phyloP scores from a whole-genome alignment of 2,888 invertebrate species.

The Andrena minutula region DNA sequence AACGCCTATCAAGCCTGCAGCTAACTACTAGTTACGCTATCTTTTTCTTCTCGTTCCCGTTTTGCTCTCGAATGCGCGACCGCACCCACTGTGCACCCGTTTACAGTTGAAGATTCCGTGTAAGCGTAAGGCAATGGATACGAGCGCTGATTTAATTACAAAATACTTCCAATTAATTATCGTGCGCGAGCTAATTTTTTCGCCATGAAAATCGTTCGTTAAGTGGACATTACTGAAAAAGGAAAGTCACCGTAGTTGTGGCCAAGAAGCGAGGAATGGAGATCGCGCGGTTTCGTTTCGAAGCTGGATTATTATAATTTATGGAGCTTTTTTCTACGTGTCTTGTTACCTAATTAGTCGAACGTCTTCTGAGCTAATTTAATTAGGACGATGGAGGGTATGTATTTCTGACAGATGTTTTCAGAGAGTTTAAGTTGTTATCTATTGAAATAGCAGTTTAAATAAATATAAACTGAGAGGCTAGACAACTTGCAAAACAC shows the following conservation, averaged over 20 bases:
- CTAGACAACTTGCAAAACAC: too few relatives aligned
- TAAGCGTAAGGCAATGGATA: slow-evolving; percentile 1
- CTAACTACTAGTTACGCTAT: slow-evolving; percentile 59
- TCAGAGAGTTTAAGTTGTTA: too few relatives aligned
- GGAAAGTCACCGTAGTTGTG: background rate
- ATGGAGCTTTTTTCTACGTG: too few relatives aligned
- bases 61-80: slow-evolving; percentile 51
- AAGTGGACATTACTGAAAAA: slow-evolving; percentile 1
- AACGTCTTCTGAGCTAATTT: too few relatives aligned
- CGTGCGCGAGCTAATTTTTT: slow-evolving; percentile 2
- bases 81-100: slow-evolving; percentile 63
- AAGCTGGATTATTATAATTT: too few relatives aligned
- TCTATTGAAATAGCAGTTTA: too few relatives aligned
- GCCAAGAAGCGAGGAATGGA: too few relatives aligned
- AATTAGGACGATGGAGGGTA: too few relatives aligned
- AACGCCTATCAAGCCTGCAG: slow-evolving; percentile 54
- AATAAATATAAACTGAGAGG: too few relatives aligned
- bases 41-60: slow-evolving; percentile 33
- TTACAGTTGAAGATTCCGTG: slow-evolving; percentile 55
- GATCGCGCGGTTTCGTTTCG: too few relatives aligned
- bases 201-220: background rate
- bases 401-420: too few relatives aligned
- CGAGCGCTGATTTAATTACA: slow-evolving; percentile 27
- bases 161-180: slow-evolving; percentile 27
- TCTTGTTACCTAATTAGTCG: too few relatives aligned